phyloP scores from a whole-genome alignment of 2,113 vertebrate species.

The Clarias batrachus region DNA sequence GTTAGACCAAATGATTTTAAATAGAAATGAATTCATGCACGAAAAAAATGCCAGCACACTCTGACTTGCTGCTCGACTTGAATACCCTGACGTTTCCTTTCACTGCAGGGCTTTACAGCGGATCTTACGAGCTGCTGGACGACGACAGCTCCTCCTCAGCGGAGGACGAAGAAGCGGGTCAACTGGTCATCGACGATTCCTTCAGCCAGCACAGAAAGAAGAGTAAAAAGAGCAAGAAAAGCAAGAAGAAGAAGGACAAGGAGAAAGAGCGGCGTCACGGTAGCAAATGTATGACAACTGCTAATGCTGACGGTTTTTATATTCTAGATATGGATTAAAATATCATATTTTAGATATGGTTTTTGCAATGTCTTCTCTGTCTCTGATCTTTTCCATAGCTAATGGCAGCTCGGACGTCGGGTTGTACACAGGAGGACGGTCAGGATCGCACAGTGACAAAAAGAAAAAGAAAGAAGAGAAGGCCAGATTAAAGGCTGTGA shows the following conservation, averaged over 20 bases:
- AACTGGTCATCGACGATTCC: slow-evolving; percentile 91
- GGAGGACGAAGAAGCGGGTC: slow-evolving; percentile 86
- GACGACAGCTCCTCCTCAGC: slow-evolving; percentile 89
- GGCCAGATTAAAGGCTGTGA: slow-evolving; percentile 83
- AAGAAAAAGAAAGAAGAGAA: slow-evolving; percentile 82
- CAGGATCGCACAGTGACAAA: slow-evolving; percentile 65
- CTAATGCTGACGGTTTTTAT: neutral
- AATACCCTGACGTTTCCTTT: neutral
- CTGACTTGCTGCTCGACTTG: neutral
- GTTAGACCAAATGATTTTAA: neutral
- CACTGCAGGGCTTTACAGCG: slow-evolving; percentile 71
- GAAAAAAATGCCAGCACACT: neutral
- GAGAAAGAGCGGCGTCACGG: slow-evolving; percentile 80
- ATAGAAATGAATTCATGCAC: neutral
- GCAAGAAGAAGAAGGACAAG: slow-evolving; percentile 93
- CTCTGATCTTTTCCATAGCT: slow-evolving; percentile 60
- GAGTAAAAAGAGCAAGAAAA: slow-evolving; percentile 96
- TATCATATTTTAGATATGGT: no score
- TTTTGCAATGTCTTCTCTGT: slow-evolving; percentile 41
- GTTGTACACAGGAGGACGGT: slow-evolving; percentile 62
- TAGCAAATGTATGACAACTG: slow-evolving; percentile 59
- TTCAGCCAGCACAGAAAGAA: slow-evolving; percentile 90
- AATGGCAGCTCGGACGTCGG: slow-evolving; percentile 68
- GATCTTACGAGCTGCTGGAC: slow-evolving; percentile 62
- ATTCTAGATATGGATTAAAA: neutral